Base-by-base conservation (phyloP, 2,888 invertebrate genomes). In the Caenorhabditis afra region DNA sequence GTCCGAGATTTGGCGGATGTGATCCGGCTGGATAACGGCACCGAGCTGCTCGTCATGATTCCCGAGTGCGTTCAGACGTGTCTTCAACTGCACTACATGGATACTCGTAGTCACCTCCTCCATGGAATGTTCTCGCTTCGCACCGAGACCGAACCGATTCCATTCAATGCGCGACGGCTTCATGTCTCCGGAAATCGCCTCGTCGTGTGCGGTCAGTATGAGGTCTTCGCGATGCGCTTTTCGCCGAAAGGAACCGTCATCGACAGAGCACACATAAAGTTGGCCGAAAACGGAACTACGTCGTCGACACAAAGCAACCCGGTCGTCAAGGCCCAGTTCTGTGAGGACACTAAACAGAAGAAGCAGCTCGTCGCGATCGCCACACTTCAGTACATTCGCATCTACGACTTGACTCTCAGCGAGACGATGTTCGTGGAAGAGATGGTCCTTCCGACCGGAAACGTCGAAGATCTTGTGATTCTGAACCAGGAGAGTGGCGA, bases 371-470 rank as follows among this genome's bases (percentile, higher is more conserved):
- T 59, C 16, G 68, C 68, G 20, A 41, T 85, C 14, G 81, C 79
- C 44, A 81, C 82, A 8, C 18, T 62, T 12, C 84, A 85, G 62
- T 81, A 58, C 37, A 75, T 83, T 16, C 50, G 79, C 7, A 59
- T 85, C 29, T 85, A 78, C 62, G 81, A 85, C 57, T 41, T 83
- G 11, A 74, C 78, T 7, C 61, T 75, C 12, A 71, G 78, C 39
- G 61, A 65, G 7, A 23, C 47, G 0, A 59, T 66, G 2, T 78
- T 68, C 41, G 47, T 84, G 0, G 82, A 84, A 23, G 84, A 84
- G 20, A 73, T 84, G 58, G 84, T 84, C 20, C 52, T 84, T 18
- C 76, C 82, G 3, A 59, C 77, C 55, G 82, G 82, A 35, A 82
- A 82, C 22, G 80, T 84, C 0, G 78, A 76, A 45, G 83, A 84